Percentiles rank a stretch among this genome's conserved stretches.
phyloP scores from a whole-genome alignment of 2,797 vertebrate genomes.

The Sylvia borin region DNA sequence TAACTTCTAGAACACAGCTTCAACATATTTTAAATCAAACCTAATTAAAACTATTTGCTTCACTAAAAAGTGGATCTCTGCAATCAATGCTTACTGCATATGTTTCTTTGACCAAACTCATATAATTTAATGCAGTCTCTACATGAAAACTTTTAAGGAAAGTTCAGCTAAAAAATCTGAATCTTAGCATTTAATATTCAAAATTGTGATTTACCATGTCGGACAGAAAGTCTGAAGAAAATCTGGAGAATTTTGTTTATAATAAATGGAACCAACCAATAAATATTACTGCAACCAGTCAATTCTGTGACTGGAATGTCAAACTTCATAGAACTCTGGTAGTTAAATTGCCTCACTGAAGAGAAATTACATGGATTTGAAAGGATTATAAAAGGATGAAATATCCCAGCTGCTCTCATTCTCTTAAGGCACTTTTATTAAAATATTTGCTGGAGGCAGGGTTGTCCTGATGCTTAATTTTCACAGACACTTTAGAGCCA shows the following conservation, averaged over 20 bases:
- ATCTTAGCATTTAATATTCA: background rate
- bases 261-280: background rate
- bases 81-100: background rate
- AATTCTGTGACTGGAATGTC: slow-evolving; percentile 28
- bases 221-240: background rate
- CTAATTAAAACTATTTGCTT: background rate
- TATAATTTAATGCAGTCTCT: background rate
- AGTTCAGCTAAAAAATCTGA: background rate
- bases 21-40: background rate
- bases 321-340: background rate
- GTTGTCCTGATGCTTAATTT: background rate
- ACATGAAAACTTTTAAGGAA: background rate
- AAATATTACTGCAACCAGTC: slow-evolving; percentile 26
- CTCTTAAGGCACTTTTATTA: slow-evolving; percentile 7
- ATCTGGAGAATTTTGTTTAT: background rate
- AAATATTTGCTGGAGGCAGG: slow-evolving; percentile 8
- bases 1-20: background rate
- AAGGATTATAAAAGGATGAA: slow-evolving; percentile 47
- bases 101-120: background rate
- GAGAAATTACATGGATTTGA: slow-evolving; percentile 43
- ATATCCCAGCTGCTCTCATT: slow-evolving; percentile 16
- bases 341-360: slow-evolving; percentile 28
- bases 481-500: background rate
- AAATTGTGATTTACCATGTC: background rate
- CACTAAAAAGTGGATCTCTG: background rate